Conservation (phyloP, 2,888 invertebrate genomes). For the Thymelicus lineola region DNA sequence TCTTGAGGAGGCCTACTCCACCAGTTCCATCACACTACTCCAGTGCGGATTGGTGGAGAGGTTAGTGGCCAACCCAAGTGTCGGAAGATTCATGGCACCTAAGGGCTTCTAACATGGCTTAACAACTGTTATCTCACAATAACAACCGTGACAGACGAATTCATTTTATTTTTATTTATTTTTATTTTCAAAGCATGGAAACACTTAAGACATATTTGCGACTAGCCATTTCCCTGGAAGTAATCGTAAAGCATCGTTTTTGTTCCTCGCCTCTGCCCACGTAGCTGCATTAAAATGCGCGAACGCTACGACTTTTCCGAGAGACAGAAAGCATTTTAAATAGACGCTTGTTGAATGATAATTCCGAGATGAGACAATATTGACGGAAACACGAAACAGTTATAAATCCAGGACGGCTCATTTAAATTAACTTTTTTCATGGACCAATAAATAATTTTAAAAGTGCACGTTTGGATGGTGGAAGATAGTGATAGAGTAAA, state of each 20-base stretch:
- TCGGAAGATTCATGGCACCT: no score
- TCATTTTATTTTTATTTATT: no score
- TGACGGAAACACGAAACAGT: slow-evolving; percentile 22
- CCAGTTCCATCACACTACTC: no score
- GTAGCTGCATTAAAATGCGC: slow-evolving; percentile 18
- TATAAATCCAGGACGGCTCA: slow-evolving; percentile 14
- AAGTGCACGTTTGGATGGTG: neutral
- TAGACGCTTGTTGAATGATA: slow-evolving; percentile 33
- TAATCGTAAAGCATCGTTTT: neutral
- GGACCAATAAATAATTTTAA: neutral
- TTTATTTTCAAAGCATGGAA: neutral
- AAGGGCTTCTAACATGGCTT: no score
- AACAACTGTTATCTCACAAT: no score
- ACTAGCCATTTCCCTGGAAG: no score
- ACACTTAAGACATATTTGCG: no score
- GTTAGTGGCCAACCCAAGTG: no score
- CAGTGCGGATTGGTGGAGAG: no score
- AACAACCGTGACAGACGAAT: no score
- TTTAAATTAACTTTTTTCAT: slow-evolving; percentile 1
- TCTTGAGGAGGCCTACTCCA: no score
- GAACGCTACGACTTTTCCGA: slow-evolving; percentile 20
- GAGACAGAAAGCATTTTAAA: slow-evolving; percentile 33
- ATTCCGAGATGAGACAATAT: slow-evolving; percentile 31
- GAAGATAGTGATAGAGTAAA: no score
- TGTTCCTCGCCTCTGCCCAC: neutral